Conservation (phyloP, 30 jellyfish, hydroid and myxozoan species). For the Aurelia aurita region DNA sequence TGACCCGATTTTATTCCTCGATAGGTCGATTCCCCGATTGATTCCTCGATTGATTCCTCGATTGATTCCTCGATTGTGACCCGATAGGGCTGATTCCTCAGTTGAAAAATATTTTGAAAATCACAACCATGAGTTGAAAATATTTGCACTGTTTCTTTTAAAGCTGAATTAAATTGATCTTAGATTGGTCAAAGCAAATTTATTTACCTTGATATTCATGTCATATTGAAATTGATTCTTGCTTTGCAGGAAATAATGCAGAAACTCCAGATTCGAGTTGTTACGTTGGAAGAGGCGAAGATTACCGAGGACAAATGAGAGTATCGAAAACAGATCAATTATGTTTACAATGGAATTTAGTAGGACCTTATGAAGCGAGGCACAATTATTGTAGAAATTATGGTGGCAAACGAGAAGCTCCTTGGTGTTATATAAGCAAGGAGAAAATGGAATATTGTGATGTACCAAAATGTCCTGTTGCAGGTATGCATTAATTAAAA, state of each 20-base stretch:
- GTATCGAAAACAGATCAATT: slow-evolving; percentile 61
- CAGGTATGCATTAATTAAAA: slow-evolving; percentile 34
- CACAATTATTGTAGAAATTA: slow-evolving; percentile 84
- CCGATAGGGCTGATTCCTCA: no score
- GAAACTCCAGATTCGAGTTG: slow-evolving; percentile 48
- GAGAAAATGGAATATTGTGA: slow-evolving; percentile 73
- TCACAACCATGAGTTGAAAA: no score
- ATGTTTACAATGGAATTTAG: slow-evolving; percentile 78
- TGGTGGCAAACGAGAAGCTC: slow-evolving; percentile 69
- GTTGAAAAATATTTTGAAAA: no score
- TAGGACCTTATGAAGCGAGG: slow-evolving; percentile 72
- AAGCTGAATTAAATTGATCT: no score
- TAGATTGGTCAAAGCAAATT: no score
- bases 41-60: no score
- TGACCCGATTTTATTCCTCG: no score
- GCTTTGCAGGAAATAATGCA: not conserved
- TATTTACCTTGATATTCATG: no score
- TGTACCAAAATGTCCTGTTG: slow-evolving; percentile 64
- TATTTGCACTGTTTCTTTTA: no score
- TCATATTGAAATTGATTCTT: no score
- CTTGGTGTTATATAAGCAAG: slow-evolving; percentile 71
- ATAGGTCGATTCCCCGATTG: no score
- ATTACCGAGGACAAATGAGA: slow-evolving; percentile 72
- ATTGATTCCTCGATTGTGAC: no score
- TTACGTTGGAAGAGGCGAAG: slow-evolving; percentile 69